phyloP scores from a whole-genome alignment of 2,888 invertebrate species.

The Heteromurus nitidus region DNA sequence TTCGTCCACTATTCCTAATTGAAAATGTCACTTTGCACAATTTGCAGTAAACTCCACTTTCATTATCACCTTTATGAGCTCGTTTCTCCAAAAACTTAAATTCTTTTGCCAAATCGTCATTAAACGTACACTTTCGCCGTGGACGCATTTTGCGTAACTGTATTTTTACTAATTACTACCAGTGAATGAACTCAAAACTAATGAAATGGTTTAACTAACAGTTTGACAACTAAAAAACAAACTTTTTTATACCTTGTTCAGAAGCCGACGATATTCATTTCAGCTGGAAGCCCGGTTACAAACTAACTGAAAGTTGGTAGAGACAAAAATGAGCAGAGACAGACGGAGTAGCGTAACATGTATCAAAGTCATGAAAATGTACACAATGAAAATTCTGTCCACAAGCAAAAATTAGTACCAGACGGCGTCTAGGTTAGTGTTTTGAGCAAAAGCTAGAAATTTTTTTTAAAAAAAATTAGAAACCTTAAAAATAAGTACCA shows the following conservation, averaged over 20 bases:
- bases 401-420: no score
- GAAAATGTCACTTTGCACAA: background rate
- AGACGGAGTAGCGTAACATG: no score
- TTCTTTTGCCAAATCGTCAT: background rate
- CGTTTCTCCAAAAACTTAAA: background rate
- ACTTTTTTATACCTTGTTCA: background rate
- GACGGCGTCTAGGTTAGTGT: background rate
- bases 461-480: background rate
- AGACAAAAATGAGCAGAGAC: no score
- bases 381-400: no score
- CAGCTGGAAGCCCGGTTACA: no score
- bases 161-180: background rate
- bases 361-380: no score
- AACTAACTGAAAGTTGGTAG: no score
- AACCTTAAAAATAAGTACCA: background rate
- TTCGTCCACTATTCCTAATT: background rate
- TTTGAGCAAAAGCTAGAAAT: background rate
- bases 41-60: background rate
- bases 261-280: no score
- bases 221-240: no score
- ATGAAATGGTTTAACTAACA: background rate
- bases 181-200: background rate
- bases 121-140: background rate
- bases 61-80: background rate
- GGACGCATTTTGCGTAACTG: background rate